Conservation (phyloP, 2,888 invertebrate species). For the Boloria euphrosyne region DNA sequence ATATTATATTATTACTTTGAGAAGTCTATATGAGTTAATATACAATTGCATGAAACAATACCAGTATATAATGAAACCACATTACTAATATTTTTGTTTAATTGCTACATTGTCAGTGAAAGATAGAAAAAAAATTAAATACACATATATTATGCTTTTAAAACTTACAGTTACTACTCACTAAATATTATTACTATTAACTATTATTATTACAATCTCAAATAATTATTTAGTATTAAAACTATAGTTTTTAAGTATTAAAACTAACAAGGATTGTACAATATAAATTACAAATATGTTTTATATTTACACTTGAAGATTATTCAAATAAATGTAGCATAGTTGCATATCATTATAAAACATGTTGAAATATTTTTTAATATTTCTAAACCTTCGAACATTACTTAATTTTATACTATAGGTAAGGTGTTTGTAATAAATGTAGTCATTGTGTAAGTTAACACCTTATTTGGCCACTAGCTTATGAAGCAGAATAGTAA, state of each 20-base stretch:
- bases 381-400: not conserved
- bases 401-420: slow-evolving; percentile 10
- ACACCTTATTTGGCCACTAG: not conserved
- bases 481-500: too few species aligned
- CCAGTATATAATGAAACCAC: not conserved
- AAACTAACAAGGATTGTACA: too few species aligned
- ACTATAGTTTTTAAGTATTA: too few species aligned
- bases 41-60: too few species aligned
- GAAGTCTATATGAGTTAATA: too few species aligned
- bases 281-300: too few species aligned
- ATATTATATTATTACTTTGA: not conserved
- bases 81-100: slow-evolving; percentile 1
- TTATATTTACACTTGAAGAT: too few species aligned
- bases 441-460: not conserved
- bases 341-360: slow-evolving; percentile 12
- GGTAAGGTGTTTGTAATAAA: slow-evolving; percentile 5
- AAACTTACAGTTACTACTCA: too few species aligned
- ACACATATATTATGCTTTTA: not conserved
- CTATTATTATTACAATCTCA: too few species aligned
- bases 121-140: slow-evolving; percentile 3
- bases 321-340: not conserved
- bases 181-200: too few species aligned
- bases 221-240: too few species aligned
- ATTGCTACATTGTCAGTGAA: not conserved
- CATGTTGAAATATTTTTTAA: slow-evolving; percentile 9